Conservation (phyloP, 1,140 invertebrate genomes). For the Bemisia tabaci region DNA sequence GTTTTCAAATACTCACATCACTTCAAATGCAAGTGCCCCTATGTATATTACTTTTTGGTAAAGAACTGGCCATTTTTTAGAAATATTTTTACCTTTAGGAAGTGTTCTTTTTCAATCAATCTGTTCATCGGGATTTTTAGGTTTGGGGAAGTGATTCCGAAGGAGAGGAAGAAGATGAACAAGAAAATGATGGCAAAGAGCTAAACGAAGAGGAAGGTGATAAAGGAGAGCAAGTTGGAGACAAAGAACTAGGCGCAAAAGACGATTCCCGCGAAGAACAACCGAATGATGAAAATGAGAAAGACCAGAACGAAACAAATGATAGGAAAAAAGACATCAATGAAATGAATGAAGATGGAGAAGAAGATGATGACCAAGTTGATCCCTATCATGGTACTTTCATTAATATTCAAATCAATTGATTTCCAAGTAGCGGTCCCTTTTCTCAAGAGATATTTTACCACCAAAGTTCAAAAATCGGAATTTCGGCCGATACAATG, state of each 20-base stretch:
- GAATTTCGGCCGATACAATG: too few relatives aligned
- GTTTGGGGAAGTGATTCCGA: slow-evolving; percentile 81
- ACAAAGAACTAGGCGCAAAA: slow-evolving; percentile 41
- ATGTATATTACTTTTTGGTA: too few relatives aligned
- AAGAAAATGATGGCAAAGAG: slow-evolving; percentile 35
- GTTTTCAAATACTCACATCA: too few relatives aligned
- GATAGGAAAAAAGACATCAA: slow-evolving; percentile 54
- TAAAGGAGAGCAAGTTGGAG: slow-evolving; percentile 29
- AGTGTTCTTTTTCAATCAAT: too few relatives aligned
- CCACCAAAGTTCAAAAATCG: too few relatives aligned
- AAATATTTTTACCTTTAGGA: too few relatives aligned
- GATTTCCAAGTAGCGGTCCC: too few relatives aligned
- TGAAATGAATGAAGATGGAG: slow-evolving; percentile 64
- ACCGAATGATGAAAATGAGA: slow-evolving; percentile 36
- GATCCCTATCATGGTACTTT: slow-evolving; percentile 65
- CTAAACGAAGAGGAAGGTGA: slow-evolving; percentile 39
- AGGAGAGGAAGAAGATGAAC: slow-evolving; percentile 46
- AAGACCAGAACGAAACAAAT: slow-evolving; percentile 37
- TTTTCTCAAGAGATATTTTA: too few relatives aligned
- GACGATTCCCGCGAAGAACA: slow-evolving; percentile 39
- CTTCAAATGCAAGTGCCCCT: too few relatives aligned
- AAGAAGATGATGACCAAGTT: slow-evolving; percentile 67
- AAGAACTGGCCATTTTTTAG: too few relatives aligned
- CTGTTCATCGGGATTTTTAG: too few relatives aligned
- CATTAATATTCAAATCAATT: too few relatives aligned